A percentile compares a stretch with the other conserved stretches of the same genome.
Evolutionary conservation across 2,797 vertebrate genomes (phyloP).

Genomic region (Saxicola maurus): DNA sequence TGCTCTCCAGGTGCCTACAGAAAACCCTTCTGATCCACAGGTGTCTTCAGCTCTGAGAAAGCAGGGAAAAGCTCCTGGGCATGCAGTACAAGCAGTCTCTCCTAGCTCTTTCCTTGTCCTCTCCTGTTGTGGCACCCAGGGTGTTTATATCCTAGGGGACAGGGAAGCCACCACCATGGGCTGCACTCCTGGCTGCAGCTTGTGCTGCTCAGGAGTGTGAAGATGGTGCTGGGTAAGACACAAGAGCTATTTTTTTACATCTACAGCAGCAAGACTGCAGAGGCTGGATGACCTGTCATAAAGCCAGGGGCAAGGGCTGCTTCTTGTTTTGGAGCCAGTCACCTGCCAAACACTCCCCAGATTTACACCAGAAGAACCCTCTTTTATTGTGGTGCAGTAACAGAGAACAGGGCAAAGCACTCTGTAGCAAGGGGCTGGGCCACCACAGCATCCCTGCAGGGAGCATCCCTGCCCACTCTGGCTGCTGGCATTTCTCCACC

Average conservation of each 20-base stretch:
- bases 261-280: not conserved
- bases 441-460: not conserved
- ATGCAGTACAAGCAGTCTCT: not conserved
- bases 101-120: not conserved
- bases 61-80: not conserved
- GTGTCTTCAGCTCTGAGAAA: not conserved
- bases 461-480: not conserved
- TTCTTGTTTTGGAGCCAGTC: not conserved
- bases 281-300: not conserved
- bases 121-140: not conserved
- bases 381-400: not conserved
- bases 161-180: not conserved
- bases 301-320: not conserved
- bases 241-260: not conserved
- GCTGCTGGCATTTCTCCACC: not conserved
- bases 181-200: not conserved
- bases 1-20: not conserved
- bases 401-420: not conserved
- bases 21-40: not conserved
- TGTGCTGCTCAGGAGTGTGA: not conserved
- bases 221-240: not conserved
- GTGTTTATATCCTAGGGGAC: not conserved
- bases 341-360: not conserved
- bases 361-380: not conserved
- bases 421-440: rapidly evolving